Evolutionary conservation across 2,797 vertebrate genomes (phyloP).

Genomic region (Danio aesculapii): DNA sequence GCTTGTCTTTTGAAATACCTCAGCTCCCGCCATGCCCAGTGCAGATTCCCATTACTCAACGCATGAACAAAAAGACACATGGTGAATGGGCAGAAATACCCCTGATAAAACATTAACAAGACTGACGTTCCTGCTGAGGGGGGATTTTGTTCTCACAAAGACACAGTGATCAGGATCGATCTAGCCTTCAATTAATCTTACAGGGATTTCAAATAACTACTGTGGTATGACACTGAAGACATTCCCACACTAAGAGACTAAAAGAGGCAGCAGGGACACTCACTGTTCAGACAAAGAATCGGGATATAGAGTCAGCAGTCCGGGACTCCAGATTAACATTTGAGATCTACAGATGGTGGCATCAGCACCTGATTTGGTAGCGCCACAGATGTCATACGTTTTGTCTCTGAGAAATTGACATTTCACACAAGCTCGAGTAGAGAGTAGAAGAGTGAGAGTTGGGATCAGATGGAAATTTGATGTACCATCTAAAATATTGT

Average conservation of each 20-base stretch:
- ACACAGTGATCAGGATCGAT: slow-evolving; percentile 68
- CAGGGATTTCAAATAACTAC: slow-evolving; percentile 62
- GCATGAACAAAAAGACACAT: slow-evolving; percentile 71
- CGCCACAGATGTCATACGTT: too few relatives aligned
- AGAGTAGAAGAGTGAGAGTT: too few relatives aligned
- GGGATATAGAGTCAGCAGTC: neutral
- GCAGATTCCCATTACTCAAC: slow-evolving; percentile 70
- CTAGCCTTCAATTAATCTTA: slow-evolving; percentile 65
- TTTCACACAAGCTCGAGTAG: too few relatives aligned
- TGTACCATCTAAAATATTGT: too few relatives aligned
- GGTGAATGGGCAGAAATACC: slow-evolving; percentile 73
- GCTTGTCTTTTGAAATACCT: slow-evolving; percentile 46
- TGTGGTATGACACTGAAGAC: slow-evolving; percentile 52
- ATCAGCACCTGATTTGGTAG: neutral
- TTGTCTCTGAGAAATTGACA: too few relatives aligned
- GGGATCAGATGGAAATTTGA: too few relatives aligned
- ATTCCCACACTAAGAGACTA: slow-evolving; percentile 45
- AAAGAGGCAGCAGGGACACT: slow-evolving; percentile 58
- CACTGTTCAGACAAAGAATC: slow-evolving; percentile 21
- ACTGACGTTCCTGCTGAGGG: slow-evolving; percentile 67
- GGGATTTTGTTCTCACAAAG: slow-evolving; percentile 62
- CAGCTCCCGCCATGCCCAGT: slow-evolving; percentile 39
- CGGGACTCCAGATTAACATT: neutral
- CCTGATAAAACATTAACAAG: slow-evolving; percentile 80
- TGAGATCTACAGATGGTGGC: neutral